phyloP scores from a whole-genome alignment of 1,140 invertebrate species.

The Drosophila ironensis region DNA sequence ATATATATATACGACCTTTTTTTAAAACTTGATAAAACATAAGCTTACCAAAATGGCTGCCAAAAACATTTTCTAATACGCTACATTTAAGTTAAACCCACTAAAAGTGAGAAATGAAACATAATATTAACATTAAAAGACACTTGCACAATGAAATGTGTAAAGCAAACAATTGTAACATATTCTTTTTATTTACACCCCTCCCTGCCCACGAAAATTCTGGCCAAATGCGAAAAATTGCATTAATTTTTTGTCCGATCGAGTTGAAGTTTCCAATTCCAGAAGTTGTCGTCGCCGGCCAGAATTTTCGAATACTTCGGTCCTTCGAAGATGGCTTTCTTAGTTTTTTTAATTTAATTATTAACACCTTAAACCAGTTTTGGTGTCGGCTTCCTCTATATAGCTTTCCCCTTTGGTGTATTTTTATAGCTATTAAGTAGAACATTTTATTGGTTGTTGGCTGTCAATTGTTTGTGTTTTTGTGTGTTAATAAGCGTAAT shows the following conservation, averaged over 20 bases:
- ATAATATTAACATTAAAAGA: slow-evolving; percentile 49
- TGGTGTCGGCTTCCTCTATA: slow-evolving; percentile 41
- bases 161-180: slow-evolving; percentile 67
- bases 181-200: slow-evolving; percentile 66
- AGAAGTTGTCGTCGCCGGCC: background rate
- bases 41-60: slow-evolving; percentile 56
- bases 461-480: slow-evolving; percentile 37
- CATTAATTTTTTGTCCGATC: too few species aligned
- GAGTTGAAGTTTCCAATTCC: too few species aligned
- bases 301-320: slow-evolving; percentile 1
- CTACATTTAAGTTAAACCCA: slow-evolving; percentile 22
- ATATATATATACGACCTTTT: slow-evolving; percentile 22
- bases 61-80: slow-evolving; percentile 43
- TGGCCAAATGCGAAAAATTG: too few species aligned
- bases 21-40: slow-evolving; percentile 48
- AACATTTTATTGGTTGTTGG: slow-evolving; percentile 7
- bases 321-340: background rate
- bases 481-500: slow-evolving; percentile 16
- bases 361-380: slow-evolving; percentile 11
- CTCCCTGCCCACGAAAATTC: too few species aligned
- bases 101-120: slow-evolving; percentile 52
- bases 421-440: background rate
- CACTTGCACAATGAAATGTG: slow-evolving; percentile 56
- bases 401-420: slow-evolving; percentile 13
- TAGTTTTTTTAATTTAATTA: background rate